Percentiles rank a stretch among this genome's conserved stretches.
phyloP scores from a whole-genome alignment of 2,888 invertebrate genomes.

The Yponomeuta malinellus region DNA sequence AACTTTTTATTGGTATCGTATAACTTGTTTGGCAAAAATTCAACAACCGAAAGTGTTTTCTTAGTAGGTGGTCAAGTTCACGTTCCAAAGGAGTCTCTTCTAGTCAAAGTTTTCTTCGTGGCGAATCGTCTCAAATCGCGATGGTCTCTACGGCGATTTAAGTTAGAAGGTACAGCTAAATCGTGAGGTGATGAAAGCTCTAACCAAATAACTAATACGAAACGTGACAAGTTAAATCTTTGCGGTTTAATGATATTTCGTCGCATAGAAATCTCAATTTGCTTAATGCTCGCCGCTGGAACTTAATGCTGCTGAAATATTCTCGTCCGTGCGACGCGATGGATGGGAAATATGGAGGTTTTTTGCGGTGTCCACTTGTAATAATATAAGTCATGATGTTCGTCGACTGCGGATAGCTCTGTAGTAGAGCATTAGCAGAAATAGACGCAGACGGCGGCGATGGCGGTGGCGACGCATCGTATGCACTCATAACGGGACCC shows the following conservation, averaged over 20 bases:
- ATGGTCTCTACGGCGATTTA: neutral
- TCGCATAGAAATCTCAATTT: conserved; percentile 11
- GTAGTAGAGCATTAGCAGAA: neutral
- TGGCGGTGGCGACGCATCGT: neutral
- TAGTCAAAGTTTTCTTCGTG: neutral
- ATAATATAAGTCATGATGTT: neutral
- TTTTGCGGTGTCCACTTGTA: neutral
- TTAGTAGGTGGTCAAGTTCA: neutral
- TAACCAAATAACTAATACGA: conserved; percentile 12
- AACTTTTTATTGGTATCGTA: neutral
- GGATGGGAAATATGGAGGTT: neutral
- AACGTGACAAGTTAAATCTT: conserved; percentile 16
- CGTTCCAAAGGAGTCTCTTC: neutral
- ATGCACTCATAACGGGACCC: conserved; percentile 14
- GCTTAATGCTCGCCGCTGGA: neutral
- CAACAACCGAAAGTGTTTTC: neutral
- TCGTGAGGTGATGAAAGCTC: conserved; percentile 12
- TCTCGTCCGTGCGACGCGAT: neutral
- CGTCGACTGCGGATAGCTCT: neutral
- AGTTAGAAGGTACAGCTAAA: neutral
- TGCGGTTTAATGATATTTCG: conserved; percentile 13
- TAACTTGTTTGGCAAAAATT: conserved; percentile 1
- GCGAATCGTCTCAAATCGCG: neutral
- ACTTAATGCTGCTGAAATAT: neutral
- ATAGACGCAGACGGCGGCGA: conserved; percentile 2